These are phyloP conservation scores for Octodonta nipae DNA, from an alignment of 2,888 invertebrate species.

Conservation along the genomic window DNA sequence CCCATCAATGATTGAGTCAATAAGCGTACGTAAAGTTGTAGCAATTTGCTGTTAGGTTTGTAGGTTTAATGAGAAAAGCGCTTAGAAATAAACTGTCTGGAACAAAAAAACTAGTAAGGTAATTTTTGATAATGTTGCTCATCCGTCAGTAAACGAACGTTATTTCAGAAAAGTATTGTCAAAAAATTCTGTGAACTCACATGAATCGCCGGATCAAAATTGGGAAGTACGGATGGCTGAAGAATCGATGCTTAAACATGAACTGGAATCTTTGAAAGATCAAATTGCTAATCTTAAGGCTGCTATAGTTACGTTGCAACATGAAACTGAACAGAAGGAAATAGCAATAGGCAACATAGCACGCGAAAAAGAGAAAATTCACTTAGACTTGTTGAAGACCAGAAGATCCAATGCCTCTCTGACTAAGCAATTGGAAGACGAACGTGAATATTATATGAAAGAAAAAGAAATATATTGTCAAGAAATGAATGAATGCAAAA, in stretches of 20 bases:
- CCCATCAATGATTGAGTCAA: too few species aligned
- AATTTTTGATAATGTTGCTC: constrained; percentile 7
- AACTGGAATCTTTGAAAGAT: constrained; percentile 26
- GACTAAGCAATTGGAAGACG: constrained; percentile 42
- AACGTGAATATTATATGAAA: constrained; percentile 41
- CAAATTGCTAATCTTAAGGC: constrained; percentile 38
- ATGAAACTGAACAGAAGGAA: constrained; percentile 38
- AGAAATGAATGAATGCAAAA: constrained; percentile 36
- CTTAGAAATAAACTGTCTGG: constrained; percentile 22
- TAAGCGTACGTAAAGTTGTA: too few species aligned
- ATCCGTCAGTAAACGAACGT: constrained; percentile 6
- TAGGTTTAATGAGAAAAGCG: constrained; percentile 21
- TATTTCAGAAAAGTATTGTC: constrained; percentile 21
- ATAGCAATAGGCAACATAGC: constrained; percentile 36
- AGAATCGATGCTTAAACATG: constrained; percentile 18
- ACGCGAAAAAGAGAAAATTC: constrained; percentile 41
- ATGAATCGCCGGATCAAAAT: constrained; percentile 11
- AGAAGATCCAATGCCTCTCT: constrained; percentile 38
- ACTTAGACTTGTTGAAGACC: constrained; percentile 37
- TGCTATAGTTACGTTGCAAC: constrained; percentile 35
- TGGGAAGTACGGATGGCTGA: constrained; percentile 13
- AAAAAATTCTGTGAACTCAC: constrained; percentile 15
- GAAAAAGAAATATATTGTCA: constrained; percentile 42
- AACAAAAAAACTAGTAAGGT: constrained; percentile 26
- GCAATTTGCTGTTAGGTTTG: too few species aligned